Evolutionary conservation across 2,888 invertebrate species (phyloP), one percentile per base, ranked within the genome.

Genomic region (Nudaria mundana): DNA sequence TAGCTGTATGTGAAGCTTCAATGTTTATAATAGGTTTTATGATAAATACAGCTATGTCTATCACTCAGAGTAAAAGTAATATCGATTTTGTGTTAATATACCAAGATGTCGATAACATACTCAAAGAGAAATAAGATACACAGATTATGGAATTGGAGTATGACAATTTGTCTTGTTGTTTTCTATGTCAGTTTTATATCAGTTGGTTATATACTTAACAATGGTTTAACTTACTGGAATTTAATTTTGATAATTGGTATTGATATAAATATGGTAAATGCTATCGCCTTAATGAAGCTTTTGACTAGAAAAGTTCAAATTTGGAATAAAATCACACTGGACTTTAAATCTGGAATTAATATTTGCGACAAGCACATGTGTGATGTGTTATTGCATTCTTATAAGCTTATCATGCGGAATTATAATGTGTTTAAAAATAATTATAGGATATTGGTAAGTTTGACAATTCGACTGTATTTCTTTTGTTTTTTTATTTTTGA

Each of bases 251-350:
- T 15, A 3, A 12, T 30, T 0, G 20, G 16, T 12, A 38, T 32
- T 15, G 40, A 51, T n/a, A 2, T 11, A 6, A 38, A 37, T 12
- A 25, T 51, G 0, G 11, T 51, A 5, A 40, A 46, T 20, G 26
- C 35, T 1, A 25, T 23, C 0, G 30, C 42, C 10, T 24, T 46
- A 2, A 40, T 40, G 5, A 25, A 18, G 0, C 2, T 43, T 5
- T 29, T 51, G 8, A 37, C 30, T 31, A 8, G 38, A 33, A 46
- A 46, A 25, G 12, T 42, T 3, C n/a, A 24, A 12, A n/a, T 46
- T n/a, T 40, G 33, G 40, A 33, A 40, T 10, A 20, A 16, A 3
- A 12, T 26, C 24, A 20, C 12, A 6, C 6, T 29, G 2, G 18
- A 20, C 3, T 5, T 11, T 0, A 8, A 28, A 11, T n/a, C n/a